Percentiles rank a stretch among this genome's conserved stretches.
Conservation (phyloP, 2,113 vertebrate genomes). For the Nerophis lumbriciformis region DNA sequence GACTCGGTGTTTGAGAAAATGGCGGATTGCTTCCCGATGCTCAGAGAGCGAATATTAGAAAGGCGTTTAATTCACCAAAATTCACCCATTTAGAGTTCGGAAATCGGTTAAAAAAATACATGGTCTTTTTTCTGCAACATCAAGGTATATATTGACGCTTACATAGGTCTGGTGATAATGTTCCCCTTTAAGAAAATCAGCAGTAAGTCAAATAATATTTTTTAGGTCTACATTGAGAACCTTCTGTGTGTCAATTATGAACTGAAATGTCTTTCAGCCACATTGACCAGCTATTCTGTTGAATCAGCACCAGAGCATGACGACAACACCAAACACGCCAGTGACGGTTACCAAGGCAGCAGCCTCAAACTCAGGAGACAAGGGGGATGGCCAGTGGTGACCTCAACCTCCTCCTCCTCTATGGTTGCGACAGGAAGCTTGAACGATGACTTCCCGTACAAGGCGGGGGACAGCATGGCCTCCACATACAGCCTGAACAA, state of each 20-base stretch:
- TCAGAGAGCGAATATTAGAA: too few relatives aligned
- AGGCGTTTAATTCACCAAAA: too few relatives aligned
- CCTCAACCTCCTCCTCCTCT: conserved; percentile 56
- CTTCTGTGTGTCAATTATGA: not conserved
- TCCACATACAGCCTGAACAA: conserved; percentile 97
- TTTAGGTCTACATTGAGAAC: not conserved
- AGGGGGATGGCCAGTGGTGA: conserved; percentile 74
- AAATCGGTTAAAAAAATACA: too few relatives aligned
- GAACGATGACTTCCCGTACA: conserved; percentile 79
- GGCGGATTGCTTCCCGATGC: too few relatives aligned
- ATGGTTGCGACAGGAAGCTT: conserved; percentile 47
- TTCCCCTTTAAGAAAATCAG: too few relatives aligned
- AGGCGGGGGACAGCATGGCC: conserved; percentile 86
- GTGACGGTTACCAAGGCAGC: conserved; percentile 81
- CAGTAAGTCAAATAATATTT: too few relatives aligned
- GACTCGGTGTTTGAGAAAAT: too few relatives aligned
- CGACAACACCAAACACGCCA: conserved; percentile 75
- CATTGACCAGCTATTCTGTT: conserved; percentile 90
- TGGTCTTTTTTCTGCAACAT: too few relatives aligned
- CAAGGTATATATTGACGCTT: too few relatives aligned
- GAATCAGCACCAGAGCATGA: conserved; percentile 78
- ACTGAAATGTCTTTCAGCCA: conserved; percentile 69
- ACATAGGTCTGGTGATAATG: too few relatives aligned
- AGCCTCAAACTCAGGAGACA: conserved; percentile 83
- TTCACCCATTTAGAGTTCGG: too few relatives aligned